Evolutionary conservation across 2,797 vertebrate species (phyloP), one percentile per base, ranked within the genome.

Genomic region (Takifugu rubripes): DNA sequence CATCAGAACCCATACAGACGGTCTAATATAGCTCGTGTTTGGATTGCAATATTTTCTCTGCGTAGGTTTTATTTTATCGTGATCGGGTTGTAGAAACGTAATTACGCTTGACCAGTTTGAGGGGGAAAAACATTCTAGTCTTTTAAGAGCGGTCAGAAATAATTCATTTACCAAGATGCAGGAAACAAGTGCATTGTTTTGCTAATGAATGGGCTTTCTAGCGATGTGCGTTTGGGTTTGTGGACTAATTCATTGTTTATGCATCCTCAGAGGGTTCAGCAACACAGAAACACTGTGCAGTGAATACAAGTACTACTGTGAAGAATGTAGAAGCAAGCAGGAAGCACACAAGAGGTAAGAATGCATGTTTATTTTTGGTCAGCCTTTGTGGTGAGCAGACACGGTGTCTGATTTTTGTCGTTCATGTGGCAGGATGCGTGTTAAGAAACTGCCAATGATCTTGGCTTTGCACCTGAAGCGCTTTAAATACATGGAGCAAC

Each of bases 271-370:
- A 91, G 96, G 96, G 85, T 98, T 98, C 92, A 98, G 96, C 86
- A 98, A 98, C 90, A 98, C 96, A 54, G 96, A 98, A 91, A 98
- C 96, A 0, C 89, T 98, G 87, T 98, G 96, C 74, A 98, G 96
- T 72, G 96, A 98, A 83, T 96, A 98, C 87, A 98, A 98, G 82
- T 98, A 98, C 87, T 98, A 98, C 90, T 98, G 96, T 91, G 96
- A 98, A 87, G 95, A 91, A 27, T 98, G 96, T 91, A 96, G 96
- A 90, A 98, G 96, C 90, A 98, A 98, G 81, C 96, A 98, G 83
- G 96, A 98, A 83, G 96, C 96, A 51, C 96, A 98, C 85, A 98
- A 98, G 90, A 93, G 96, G 96, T 98, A 50, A 47, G 92, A 45
- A 3, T 5, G 53, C 36, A n/a, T 11, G 8, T 40, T 55, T 5